Conservation (phyloP, 2,888 invertebrate species). For the Ormyrus pomaceus region DNA sequence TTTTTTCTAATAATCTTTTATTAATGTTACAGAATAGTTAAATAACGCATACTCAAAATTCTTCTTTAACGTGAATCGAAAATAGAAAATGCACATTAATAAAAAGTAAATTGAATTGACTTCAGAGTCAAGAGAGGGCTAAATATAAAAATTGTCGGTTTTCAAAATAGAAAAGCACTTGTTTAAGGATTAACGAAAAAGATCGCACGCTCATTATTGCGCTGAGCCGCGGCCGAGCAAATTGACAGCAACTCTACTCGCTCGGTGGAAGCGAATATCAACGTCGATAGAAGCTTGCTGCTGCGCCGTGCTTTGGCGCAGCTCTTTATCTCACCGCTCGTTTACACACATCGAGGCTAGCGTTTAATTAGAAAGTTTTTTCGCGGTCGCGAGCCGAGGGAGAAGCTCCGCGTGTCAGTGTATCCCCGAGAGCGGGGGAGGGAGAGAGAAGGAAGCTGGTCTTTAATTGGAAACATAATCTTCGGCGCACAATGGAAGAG, state of each 20-base stretch:
- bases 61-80: too few relatives aligned
- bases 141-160: too few relatives aligned
- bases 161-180: too few relatives aligned
- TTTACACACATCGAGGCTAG: slow-evolving; percentile 52
- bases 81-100: too few relatives aligned
- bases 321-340: slow-evolving; percentile 51
- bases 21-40: too few relatives aligned
- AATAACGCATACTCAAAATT: too few relatives aligned
- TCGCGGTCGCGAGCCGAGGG: neutral
- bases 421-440: neutral
- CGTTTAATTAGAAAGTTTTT: slow-evolving; percentile 60
- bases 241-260: slow-evolving; percentile 8
- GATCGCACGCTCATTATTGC: neutral
- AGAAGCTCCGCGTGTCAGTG: neutral
- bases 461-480: slow-evolving; percentile 60
- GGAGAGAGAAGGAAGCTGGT: slow-evolving; percentile 8
- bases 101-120: too few relatives aligned
- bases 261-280: slow-evolving; percentile 6
- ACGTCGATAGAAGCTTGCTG: neutral
- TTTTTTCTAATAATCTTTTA: too few relatives aligned
- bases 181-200: too few relatives aligned
- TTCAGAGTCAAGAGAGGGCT: too few relatives aligned
- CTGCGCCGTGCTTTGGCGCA: neutral
- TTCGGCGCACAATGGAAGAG: slow-evolving; percentile 50
- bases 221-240: neutral